phyloP scores from a whole-genome alignment of 2,797 vertebrate species.

The Phataginus tetradactyla region DNA sequence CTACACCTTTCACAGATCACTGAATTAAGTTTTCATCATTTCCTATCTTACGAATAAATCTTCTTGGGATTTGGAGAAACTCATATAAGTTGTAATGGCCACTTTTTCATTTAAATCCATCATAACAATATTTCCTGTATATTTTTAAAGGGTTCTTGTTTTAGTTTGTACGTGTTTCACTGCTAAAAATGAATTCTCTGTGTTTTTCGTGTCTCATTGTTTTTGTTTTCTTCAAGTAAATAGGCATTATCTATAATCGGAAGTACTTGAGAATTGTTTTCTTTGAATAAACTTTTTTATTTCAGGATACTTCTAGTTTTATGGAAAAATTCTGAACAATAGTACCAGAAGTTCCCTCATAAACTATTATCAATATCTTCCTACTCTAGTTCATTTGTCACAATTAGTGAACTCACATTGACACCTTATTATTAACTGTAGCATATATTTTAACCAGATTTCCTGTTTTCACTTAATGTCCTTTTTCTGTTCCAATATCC shows the following conservation, averaged over 20 bases:
- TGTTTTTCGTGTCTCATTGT: background rate
- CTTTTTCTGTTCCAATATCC: background rate
- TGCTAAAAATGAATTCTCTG: background rate
- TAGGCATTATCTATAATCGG: background rate
- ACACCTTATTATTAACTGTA: background rate
- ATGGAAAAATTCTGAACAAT: background rate
- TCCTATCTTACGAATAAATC: background rate
- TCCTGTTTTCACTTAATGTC: background rate
- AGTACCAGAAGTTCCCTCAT: background rate
- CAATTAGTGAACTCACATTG: background rate
- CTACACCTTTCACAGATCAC: background rate
- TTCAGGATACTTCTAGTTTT: background rate
- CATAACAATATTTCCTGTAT: background rate
- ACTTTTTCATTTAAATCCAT: background rate
- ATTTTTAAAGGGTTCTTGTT: background rate
- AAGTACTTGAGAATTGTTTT: background rate
- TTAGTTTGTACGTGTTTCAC: background rate
- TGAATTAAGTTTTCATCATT: background rate
- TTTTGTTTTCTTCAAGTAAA: background rate
- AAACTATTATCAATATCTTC: background rate
- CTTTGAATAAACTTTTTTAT: background rate
- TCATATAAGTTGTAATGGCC: background rate
- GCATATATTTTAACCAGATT: background rate
- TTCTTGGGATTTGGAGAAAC: background rate
- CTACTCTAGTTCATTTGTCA: background rate